These are phyloP conservation scores for Puntigrus tetrazona DNA, from an alignment of 2,113 vertebrate species.

Conservation along the genomic window DNA sequence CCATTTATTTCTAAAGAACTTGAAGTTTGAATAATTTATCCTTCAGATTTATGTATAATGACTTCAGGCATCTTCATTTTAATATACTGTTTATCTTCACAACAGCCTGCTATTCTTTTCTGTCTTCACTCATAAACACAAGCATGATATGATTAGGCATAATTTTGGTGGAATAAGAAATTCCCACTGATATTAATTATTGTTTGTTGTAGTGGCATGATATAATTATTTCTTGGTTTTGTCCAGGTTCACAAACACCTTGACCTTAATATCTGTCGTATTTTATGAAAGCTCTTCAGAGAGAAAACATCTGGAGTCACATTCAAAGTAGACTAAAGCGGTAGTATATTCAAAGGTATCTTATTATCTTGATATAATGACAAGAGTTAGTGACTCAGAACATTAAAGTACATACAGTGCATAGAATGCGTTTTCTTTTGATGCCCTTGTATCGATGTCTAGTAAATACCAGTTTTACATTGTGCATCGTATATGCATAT, in stretches of 20 bases:
- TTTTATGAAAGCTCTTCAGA: neutral
- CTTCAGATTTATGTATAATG: constrained; percentile 3
- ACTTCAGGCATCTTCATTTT: neutral
- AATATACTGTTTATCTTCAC: neutral
- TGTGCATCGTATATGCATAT: neutral
- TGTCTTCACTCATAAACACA: neutral
- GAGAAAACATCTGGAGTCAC: neutral
- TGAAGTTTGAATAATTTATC: constrained; percentile 1
- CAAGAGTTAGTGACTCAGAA: neutral
- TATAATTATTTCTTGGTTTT: neutral
- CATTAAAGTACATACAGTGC: neutral
- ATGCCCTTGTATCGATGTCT: neutral
- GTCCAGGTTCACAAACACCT: neutral
- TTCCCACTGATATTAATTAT: neutral
- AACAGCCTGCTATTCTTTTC: neutral
- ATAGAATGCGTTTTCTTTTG: neutral
- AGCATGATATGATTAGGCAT: neutral
- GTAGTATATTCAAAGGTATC: neutral
- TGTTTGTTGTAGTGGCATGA: neutral
- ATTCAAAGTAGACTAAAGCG: neutral
- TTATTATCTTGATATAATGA: neutral
- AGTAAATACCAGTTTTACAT: neutral
- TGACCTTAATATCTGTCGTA: neutral
- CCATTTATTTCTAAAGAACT: neutral
- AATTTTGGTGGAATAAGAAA: neutral